These are phyloP conservation scores for Centroberyx gerrardi DNA, from an alignment of 2,797 vertebrate genomes.

Conservation along the genomic window DNA sequence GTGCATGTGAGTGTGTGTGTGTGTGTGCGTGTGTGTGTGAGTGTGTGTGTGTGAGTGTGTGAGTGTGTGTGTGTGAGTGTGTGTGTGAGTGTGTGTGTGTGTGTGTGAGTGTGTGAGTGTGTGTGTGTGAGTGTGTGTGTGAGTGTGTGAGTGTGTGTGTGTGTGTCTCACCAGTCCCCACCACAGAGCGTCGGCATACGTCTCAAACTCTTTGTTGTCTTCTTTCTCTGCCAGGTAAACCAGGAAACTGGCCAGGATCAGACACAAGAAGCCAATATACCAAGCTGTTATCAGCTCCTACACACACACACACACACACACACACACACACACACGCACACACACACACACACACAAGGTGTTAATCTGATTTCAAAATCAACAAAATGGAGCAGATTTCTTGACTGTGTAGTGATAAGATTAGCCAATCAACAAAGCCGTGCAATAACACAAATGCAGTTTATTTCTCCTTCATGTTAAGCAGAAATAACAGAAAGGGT, in stretches of 20 bases:
- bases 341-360: background rate
- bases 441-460: too few relatives aligned
- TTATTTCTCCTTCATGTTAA: too few relatives aligned
- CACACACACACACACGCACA: slow-evolving; percentile 4
- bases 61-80: background rate
- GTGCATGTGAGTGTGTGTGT: too few relatives aligned
- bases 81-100: too few relatives aligned
- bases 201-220: slow-evolving; percentile 97
- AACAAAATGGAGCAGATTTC: too few relatives aligned
- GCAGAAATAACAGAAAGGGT: too few relatives aligned
- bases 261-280: slow-evolving; percentile 99
- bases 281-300: slow-evolving; percentile 93
- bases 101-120: too few relatives aligned
- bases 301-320: slow-evolving; percentile 25
- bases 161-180: slow-evolving; percentile 96
- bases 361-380: too few relatives aligned
- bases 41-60: background rate
- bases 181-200: slow-evolving; percentile 98
- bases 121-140: background rate
- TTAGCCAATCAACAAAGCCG: too few relatives aligned
- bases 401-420: too few relatives aligned
- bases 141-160: background rate
- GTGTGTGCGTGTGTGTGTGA: background rate
- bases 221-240: slow-evolving; percentile 99
- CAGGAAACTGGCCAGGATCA: slow-evolving; percentile 97